Evolutionary conservation across 2,113 vertebrate species (phyloP).

Genomic region (Neotragus moschatus): DNA sequence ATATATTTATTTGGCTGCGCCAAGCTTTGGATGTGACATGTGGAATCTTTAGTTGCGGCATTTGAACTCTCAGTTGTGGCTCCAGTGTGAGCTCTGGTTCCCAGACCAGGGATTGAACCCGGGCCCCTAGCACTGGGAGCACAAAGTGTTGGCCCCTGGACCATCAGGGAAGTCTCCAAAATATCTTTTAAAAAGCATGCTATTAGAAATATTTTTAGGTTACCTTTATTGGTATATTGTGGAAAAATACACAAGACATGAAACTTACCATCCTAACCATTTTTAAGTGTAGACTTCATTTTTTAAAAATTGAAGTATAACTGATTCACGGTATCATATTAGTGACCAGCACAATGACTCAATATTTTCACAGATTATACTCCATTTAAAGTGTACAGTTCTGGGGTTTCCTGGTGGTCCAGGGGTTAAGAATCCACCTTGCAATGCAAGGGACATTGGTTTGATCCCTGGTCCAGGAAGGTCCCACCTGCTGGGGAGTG

Average conservation of each 20-base stretch:
- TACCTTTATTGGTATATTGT: too few relatives aligned
- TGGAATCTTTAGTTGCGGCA: background rate
- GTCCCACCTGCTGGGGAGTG: background rate
- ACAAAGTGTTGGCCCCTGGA: background rate
- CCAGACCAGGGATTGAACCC: background rate
- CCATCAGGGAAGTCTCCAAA: background rate
- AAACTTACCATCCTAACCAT: background rate
- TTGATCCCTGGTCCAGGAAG: background rate
- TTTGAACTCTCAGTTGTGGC: background rate
- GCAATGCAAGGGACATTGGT: background rate
- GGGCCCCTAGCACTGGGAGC: background rate
- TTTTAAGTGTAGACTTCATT: background rate
- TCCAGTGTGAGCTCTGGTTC: background rate
- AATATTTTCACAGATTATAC: background rate
- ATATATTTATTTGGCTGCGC: background rate
- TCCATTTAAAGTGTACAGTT: background rate
- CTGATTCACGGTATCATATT: background rate
- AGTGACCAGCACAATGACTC: background rate
- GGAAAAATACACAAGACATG: background rate
- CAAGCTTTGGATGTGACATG: background rate
- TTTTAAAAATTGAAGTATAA: background rate
- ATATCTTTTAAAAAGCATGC: background rate
- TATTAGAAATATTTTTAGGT: background rate
- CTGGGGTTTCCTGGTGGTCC: background rate
- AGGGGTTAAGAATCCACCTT: background rate